phyloP scores from a whole-genome alignment of 2,797 vertebrate genomes.

The Xenopus petersii region DNA sequence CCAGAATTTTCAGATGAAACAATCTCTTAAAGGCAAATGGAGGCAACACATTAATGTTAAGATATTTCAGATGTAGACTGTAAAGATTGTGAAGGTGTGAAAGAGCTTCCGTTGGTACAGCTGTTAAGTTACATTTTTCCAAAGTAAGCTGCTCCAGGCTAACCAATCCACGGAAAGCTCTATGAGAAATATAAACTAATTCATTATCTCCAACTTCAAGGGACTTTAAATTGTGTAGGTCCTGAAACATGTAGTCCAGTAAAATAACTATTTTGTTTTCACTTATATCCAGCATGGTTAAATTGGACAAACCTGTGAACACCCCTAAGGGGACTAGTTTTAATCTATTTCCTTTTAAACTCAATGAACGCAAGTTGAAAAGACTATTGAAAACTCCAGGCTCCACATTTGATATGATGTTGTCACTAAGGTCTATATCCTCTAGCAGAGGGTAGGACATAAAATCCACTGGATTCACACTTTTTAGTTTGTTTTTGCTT shows the following conservation, averaged over 20 bases:
- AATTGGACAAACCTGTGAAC: constrained; percentile 86
- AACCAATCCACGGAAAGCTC: constrained; percentile 89
- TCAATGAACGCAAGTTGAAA: constrained; percentile 84
- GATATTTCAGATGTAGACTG: constrained; percentile 82
- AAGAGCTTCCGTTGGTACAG: constrained; percentile 91
- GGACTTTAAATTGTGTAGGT: constrained; percentile 83
- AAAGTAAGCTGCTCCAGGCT: constrained; percentile 86
- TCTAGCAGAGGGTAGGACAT: constrained; percentile 86
- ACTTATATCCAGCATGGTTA: constrained; percentile 91
- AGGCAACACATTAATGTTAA: constrained; percentile 85
- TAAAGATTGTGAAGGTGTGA: constrained; percentile 89
- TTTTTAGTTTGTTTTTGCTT: constrained; percentile 93
- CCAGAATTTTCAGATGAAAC: constrained; percentile 81
- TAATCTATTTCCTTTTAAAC: constrained; percentile 89
- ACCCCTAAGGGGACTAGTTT: constrained; percentile 88
- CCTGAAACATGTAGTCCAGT: constrained; percentile 95
- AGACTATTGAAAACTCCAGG: constrained; percentile 88
- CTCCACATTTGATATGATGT: constrained; percentile 87
- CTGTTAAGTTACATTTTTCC: constrained; percentile 92
- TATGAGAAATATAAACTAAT: constrained; percentile 92
- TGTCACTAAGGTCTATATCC: constrained; percentile 95
- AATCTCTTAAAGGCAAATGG: constrained; percentile 91
- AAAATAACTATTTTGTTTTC: constrained; percentile 96
- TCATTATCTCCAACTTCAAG: constrained; percentile 95
- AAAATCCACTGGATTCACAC: constrained; percentile 88